Evolutionary conservation across 2,113 vertebrate species (phyloP).

Genomic region (Toxotes jaculatrix): DNA sequence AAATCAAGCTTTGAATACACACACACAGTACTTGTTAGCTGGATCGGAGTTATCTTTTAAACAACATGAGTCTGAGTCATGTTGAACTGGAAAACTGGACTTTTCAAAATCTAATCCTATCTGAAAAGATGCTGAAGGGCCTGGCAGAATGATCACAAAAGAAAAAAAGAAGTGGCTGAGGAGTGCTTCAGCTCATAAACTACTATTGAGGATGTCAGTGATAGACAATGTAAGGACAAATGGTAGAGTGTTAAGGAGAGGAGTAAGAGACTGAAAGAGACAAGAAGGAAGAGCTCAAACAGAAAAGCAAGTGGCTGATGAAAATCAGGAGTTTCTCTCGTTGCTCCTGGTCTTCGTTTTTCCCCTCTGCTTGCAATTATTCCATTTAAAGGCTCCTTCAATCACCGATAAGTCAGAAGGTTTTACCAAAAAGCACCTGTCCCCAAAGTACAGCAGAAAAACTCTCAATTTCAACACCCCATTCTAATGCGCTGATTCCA

Average conservation of each 20-base stretch:
- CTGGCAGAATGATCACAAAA: neutral
- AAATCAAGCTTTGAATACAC: neutral
- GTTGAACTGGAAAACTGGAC: neutral
- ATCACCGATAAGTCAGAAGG: constrained; percentile 5
- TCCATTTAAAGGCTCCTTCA: constrained; percentile 49
- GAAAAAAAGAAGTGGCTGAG: constrained; percentile 1
- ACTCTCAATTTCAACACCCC: constrained; percentile 44
- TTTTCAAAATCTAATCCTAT: neutral
- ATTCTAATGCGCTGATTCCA: constrained; percentile 47
- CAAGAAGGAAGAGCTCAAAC: constrained; percentile 6
- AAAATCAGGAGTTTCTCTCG: constrained; percentile 43
- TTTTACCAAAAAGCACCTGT: constrained; percentile 65
- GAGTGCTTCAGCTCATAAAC: neutral
- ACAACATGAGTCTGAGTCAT: neutral
- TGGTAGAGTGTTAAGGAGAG: constrained; percentile 24
- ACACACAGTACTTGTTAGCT: neutral
- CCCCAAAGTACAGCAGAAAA: constrained; percentile 26
- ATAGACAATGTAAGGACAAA: constrained; percentile 8
- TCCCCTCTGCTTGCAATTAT: constrained; percentile 44
- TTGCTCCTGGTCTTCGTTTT: constrained; percentile 49
- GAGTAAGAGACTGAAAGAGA: neutral
- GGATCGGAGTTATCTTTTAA: neutral
- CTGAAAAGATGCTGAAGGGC: constrained; percentile 19
- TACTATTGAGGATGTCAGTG: constrained; percentile 8
- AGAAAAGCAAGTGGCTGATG: constrained; percentile 26